phyloP scores from a whole-genome alignment of 2,888 invertebrate genomes.

The Synanthedon vespiformis region DNA sequence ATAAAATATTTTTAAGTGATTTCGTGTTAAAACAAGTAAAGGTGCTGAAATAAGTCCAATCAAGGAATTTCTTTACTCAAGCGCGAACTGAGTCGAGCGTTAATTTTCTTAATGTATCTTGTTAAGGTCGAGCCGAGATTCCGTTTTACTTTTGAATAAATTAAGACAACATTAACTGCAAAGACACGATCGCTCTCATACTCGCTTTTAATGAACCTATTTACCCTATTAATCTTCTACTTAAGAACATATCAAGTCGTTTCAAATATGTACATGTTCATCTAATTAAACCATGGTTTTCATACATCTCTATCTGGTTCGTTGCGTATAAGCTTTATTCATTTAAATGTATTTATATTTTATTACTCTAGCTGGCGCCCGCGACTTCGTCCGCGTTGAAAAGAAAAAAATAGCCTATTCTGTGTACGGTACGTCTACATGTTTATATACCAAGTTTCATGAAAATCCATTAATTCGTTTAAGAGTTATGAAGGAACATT shows the following conservation, averaged over 20 bases:
- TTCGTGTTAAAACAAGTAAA: not conserved
- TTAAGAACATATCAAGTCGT: conserved; percentile 1
- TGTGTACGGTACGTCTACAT: too few relatives aligned
- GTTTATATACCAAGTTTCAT: too few relatives aligned
- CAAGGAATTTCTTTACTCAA: conserved; percentile 46
- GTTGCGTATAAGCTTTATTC: too few relatives aligned
- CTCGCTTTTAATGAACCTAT: conserved; percentile 30
- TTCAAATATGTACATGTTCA: too few relatives aligned
- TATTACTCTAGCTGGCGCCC: too few relatives aligned
- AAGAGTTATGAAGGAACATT: too few relatives aligned
- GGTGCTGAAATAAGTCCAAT: conserved; percentile 26
- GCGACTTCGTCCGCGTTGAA: too few relatives aligned
- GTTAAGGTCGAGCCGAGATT: conserved; percentile 41
- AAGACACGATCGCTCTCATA: conserved; percentile 36
- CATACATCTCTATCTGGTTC: conserved; percentile 2
- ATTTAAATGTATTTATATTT: too few relatives aligned
- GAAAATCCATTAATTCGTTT: too few relatives aligned
- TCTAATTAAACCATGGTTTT: too few relatives aligned
- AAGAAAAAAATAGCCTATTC: too few relatives aligned
- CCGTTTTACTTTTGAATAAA: conserved; percentile 44
- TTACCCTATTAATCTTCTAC: conserved; percentile 15
- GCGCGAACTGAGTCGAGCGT: conserved; percentile 41
- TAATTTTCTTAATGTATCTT: conserved; percentile 61
- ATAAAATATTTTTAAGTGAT: not conserved
- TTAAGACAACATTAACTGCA: conserved; percentile 43